These are phyloP conservation scores for Polyodon spathula DNA, from an alignment of 2,113 vertebrate genomes.

Conservation along the genomic window DNA sequence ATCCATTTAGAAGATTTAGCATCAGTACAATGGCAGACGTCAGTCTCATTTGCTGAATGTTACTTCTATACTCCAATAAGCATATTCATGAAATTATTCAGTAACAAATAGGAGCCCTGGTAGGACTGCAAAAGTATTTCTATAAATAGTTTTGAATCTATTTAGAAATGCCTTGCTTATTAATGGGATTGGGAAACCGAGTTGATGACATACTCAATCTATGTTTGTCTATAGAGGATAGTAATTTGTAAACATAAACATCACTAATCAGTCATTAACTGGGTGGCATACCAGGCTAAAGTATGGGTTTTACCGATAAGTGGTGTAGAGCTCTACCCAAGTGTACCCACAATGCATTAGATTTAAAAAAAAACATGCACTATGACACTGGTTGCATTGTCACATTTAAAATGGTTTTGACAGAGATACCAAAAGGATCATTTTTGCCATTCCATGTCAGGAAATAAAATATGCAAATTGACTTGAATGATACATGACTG, in stretches of 20 bases:
- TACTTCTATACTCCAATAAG: neutral
- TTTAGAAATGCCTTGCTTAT: conserved; percentile 3
- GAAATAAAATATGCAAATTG: no score
- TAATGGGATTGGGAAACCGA: neutral
- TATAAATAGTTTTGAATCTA: neutral
- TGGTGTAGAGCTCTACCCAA: no score
- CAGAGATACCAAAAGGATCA: no score
- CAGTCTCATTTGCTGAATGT: neutral
- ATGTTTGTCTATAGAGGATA: neutral
- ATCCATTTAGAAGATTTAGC: neutral
- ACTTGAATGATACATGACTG: no score
- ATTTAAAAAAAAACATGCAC: no score
- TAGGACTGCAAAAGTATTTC: neutral
- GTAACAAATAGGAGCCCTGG: neutral
- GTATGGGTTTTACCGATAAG: no score
- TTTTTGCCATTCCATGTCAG: no score
- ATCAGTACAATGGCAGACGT: conserved; percentile 3
- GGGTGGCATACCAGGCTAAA: no score
- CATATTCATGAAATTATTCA: neutral
- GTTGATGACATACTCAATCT: conserved; percentile 1
- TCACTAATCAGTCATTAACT: neutral
- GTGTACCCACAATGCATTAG: no score
- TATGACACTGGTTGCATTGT: no score
- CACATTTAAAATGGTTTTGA: no score
- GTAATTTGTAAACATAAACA: conserved; percentile 8